Base-by-base conservation (phyloP, 2,113 vertebrate species). In the Tretioscincus oriximinensis region DNA sequence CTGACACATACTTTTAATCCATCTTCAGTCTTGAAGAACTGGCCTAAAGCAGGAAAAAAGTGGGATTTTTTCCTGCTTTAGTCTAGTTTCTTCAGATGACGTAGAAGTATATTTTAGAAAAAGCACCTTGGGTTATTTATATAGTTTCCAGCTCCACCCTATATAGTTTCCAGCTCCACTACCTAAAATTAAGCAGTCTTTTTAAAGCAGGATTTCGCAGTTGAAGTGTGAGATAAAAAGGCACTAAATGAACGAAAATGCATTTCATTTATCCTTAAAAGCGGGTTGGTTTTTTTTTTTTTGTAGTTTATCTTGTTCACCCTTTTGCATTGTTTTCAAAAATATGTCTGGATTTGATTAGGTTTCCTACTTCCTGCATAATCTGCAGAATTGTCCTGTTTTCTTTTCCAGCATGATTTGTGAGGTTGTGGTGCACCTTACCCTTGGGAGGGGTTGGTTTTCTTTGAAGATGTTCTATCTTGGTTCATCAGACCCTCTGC, bases 391-490 rank as follows among this genome's bases (percentile, higher is more conserved):
- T 18, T 70, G 64, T 2, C 8, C 83, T 86, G 82, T 51, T 77
- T 31, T 74, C 69, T 11, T 26, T 4, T 49, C 81, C 29, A 69
- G 28, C 47, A 69, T 63, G n/a, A 73, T 83, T 83, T 88, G 66
- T 64, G 73, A 31, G 35, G 76, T 14, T 41, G 8, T 64, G 35
- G 35, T 28, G 73, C 16, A 28, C 20, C 66, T 81, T 77, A 68
- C n/a, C 1, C 51, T 0, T 9, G 66, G 76, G 87, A 82, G 14
- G 68, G 28, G 45, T 28, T 26, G 2, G 0, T 70, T 80, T 10
- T 49, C 51, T 54, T 20, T 0, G 1, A 71, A 51, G 76, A 81
- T 72, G 76, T 85, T 73, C 31, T 67, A 22, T 64, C 91, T 88
- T 58, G n/a, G 22, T 76, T 81, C 69, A 77, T 49, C 58, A 29